phyloP scores from a whole-genome alignment of 2,113 vertebrate genomes.

The Proteles cristata region DNA sequence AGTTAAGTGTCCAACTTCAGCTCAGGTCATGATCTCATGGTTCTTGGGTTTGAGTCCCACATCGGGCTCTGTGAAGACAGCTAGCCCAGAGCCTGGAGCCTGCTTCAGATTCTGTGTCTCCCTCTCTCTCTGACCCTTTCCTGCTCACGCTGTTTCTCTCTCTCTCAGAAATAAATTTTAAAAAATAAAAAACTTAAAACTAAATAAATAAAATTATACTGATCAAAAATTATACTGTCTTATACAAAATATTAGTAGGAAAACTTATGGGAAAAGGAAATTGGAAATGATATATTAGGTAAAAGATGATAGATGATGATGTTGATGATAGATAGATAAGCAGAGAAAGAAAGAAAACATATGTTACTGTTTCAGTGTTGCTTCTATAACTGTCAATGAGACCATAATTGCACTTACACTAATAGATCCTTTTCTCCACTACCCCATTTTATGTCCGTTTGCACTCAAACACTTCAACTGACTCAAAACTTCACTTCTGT shows the following conservation, averaged over 20 bases:
- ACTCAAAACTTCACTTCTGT: background rate
- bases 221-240: background rate
- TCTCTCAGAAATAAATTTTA: too few species aligned
- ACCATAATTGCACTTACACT: background rate
- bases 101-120: too few species aligned
- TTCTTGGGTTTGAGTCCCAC: too few species aligned
- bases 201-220: background rate
- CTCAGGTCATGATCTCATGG: too few species aligned
- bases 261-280: background rate
- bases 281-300: background rate
- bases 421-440: background rate
- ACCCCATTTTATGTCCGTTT: background rate
- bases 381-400: background rate
- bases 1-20: too few species aligned
- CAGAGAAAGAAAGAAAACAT: background rate
- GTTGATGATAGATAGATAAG: background rate
- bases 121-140: too few species aligned
- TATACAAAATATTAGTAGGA: background rate
- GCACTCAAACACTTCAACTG: background rate
- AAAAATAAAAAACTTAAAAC: too few species aligned
- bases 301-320: background rate
- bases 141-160: too few species aligned
- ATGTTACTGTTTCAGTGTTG: background rate
- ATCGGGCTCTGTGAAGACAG: too few species aligned
- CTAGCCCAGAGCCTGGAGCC: too few species aligned